Evolutionary conservation across 2,888 invertebrate genomes (phyloP), one percentile per base, ranked within the genome.

Genomic region (Euclidia mi): DNA sequence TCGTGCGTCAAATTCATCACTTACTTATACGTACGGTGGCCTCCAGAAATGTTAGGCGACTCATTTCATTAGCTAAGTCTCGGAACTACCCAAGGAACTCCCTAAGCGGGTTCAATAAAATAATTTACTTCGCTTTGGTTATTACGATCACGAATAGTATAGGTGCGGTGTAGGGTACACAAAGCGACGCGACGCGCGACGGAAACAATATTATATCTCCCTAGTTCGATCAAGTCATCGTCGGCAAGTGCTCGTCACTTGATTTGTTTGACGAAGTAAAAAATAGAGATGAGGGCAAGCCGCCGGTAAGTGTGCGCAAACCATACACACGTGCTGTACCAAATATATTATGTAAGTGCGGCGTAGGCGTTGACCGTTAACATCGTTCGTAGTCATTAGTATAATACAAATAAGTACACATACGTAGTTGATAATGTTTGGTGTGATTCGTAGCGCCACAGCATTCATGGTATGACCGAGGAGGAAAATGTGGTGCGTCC

Each of bases 391-490:
- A n/a, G n/a, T n/a, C n/a, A n/a, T n/a, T n/a, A n/a, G n/a, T n/a
- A n/a, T n/a, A n/a, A n/a, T n/a, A n/a, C n/a, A n/a, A n/a, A n/a
- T 4, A 29, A n/a, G n/a, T 15, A 11, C 32, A 4, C 14, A 15
- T 29, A 34, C 35, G 25, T 56, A 55, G 40, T 51, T 55, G 48
- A 59, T 68, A 29, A 65, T 58, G 40, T 61, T 34, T n/a, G 49
- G 50, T 73, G 57, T 71, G 20, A 37, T 69, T 88, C 78, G 67
- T 95, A 97, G 97, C 96, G 97, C 83, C 97, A 97, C 95, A 97
- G 97, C 91, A 98, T 98, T 86, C 98, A 98, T 88, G 98, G 98
- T 69, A 98, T 98, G 98, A 98, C 97, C 95, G 98, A 98, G 90
- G 98, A 98, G 88, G 97, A 97, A 87, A 98, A 98, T 84, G 97